phyloP scores from a whole-genome alignment of 2,113 vertebrate genomes.

The Tyto alba region DNA sequence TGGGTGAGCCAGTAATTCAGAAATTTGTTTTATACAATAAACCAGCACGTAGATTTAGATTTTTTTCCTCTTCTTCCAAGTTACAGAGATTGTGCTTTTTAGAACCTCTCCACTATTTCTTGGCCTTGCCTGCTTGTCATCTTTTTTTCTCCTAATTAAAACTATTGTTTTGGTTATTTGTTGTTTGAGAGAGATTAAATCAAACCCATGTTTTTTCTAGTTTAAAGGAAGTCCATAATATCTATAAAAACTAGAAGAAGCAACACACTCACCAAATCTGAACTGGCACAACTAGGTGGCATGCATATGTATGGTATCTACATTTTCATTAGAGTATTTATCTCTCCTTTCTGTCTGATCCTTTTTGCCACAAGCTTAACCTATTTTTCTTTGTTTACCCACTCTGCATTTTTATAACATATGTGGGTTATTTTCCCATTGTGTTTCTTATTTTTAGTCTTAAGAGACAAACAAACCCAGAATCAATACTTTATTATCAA shows the following conservation, averaged over 20 bases:
- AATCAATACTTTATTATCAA: not conserved
- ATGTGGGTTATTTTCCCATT: not conserved
- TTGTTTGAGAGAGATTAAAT: not conserved
- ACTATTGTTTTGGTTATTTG: not conserved
- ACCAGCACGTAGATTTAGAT: rapidly evolving
- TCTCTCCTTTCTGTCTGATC: not conserved
- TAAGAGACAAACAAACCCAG: not conserved
- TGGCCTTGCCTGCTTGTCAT: not conserved
- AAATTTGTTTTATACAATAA: not conserved
- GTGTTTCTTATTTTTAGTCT: not conserved
- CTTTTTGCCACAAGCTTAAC: not conserved
- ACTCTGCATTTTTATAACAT: not conserved
- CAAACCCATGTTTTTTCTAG: not conserved
- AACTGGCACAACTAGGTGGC: constrained; percentile 38
- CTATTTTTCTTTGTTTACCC: not conserved
- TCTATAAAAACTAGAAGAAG: not conserved
- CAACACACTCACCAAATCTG: not conserved
- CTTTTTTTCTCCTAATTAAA: not conserved
- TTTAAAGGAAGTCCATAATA: not conserved
- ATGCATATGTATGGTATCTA: constrained; percentile 25
- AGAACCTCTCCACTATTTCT: not conserved
- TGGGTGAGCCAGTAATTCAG: not conserved
- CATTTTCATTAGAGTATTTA: constrained; percentile 15
- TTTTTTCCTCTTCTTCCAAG: not conserved
- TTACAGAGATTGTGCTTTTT: not conserved